Conservation (phyloP, 2,113 vertebrate species). For the Phrynocephalus versicolor region DNA sequence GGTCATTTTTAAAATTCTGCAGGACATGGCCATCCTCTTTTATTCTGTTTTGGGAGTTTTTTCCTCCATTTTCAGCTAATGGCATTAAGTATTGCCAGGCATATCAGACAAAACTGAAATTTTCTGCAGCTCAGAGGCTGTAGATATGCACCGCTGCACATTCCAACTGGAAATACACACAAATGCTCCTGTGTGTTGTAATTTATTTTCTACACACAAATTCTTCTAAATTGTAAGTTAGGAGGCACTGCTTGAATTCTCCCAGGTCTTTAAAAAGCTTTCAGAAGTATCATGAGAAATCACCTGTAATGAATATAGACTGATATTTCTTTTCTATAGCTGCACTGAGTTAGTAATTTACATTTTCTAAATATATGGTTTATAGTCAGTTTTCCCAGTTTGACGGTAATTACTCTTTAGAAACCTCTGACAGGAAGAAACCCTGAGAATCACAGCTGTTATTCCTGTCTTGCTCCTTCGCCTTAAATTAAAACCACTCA, state of each 20-base stretch:
- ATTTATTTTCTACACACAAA: slow-evolving; percentile 65
- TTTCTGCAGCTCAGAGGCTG: slow-evolving; percentile 53
- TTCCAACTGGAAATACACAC: slow-evolving; percentile 52
- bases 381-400: slow-evolving; percentile 60
- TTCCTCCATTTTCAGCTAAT: slow-evolving; percentile 42
- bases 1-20: neutral
- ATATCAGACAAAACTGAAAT: slow-evolving; percentile 54
- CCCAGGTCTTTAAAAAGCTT: slow-evolving; percentile 67
- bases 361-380: slow-evolving; percentile 65
- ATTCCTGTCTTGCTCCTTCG: slow-evolving; percentile 60
- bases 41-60: slow-evolving; percentile 21
- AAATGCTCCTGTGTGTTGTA: slow-evolving; percentile 45
- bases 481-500: slow-evolving; percentile 66
- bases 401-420: slow-evolving; percentile 62
- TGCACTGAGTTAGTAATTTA: slow-evolving; percentile 55
- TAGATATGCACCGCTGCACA: slow-evolving; percentile 39
- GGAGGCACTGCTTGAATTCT: slow-evolving; percentile 63
- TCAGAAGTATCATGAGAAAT: slow-evolving; percentile 58
- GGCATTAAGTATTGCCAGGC: slow-evolving; percentile 50
- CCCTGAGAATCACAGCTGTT: slow-evolving; percentile 56
- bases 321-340: slow-evolving; percentile 53
- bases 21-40: neutral
- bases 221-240: slow-evolving; percentile 58
- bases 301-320: slow-evolving; percentile 56
- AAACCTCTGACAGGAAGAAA: slow-evolving; percentile 64